Evolutionary conservation across 2,113 vertebrate genomes (phyloP).

Genomic region (Gila orcuttii): DNA sequence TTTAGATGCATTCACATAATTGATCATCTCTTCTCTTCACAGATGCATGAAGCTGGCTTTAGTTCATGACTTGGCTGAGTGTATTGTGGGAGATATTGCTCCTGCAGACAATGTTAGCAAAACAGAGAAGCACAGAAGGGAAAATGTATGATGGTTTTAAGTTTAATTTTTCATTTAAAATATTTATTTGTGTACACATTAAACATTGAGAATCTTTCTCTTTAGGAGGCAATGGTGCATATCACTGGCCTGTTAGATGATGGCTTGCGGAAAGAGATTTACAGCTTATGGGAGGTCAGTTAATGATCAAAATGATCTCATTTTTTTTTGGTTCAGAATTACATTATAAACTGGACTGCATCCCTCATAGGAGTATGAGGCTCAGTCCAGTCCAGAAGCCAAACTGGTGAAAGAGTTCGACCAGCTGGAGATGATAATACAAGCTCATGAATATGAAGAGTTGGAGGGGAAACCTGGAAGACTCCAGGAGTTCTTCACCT

Average conservation of each 20-base stretch:
- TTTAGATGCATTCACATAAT: neutral
- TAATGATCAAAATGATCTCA: slow-evolving; percentile 27
- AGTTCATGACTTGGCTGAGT: slow-evolving; percentile 97
- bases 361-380: slow-evolving; percentile 87
- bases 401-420: slow-evolving; percentile 93
- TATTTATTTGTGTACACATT: neutral
- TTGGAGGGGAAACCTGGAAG: slow-evolving; percentile 86
- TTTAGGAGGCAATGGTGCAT: slow-evolving; percentile 89
- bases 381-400: slow-evolving; percentile 85
- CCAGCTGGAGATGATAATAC: slow-evolving; percentile 95
- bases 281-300: slow-evolving; percentile 90
- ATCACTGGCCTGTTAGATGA: slow-evolving; percentile 84
- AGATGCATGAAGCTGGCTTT: slow-evolving; percentile 93
- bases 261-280: slow-evolving; percentile 85
- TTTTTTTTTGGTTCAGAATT: neutral
- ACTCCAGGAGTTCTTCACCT: slow-evolving; percentile 93
- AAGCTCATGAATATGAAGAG: slow-evolving; percentile 94
- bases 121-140: slow-evolving; percentile 90
- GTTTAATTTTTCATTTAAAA: neutral
- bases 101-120: slow-evolving; percentile 95
- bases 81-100: slow-evolving; percentile 97
- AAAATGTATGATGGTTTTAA: slow-evolving; percentile 77
- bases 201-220: neutral
- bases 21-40: neutral
- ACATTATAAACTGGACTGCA: neutral